Evolutionary conservation across 1,140 invertebrate genomes (phyloP), one percentile per base, ranked within the genome.

Genomic region (Mya arenaria): DNA sequence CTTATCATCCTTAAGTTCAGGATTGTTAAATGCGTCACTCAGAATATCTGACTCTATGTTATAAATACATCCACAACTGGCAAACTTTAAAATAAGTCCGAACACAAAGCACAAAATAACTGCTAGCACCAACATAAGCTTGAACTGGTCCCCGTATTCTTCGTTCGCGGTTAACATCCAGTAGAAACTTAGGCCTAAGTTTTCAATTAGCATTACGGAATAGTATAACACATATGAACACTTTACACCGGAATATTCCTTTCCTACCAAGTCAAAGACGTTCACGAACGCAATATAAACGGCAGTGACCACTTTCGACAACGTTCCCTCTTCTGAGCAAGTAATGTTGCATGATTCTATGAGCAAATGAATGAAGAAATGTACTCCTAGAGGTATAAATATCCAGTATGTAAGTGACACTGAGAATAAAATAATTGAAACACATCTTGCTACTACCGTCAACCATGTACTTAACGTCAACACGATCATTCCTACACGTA

Each of bases 141-240:
- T 71, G 52, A 58, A 71, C 58, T 55, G 25, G 17, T 81, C 66
- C 19, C 60, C 58, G 19, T 52, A 34, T 4, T 23, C 10, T 4
- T 52, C 8, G 48, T 52, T 23, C 23, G 78, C 30, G 8, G 66
- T 81, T 63, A 81, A 48, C 78, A 81, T 72, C 78, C 78, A 81
- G n/a, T 71, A 71, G 17, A 55, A 71, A 63, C 78, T 71, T n/a
- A 81, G 48, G 41, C 62, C 78, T 4, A 81, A n/a, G 72, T 81
- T 81, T 63, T 81, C 66, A n/a, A 81, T 48, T 30, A 81, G 63
- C 55, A 81, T 65, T 4, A 65, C 25, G 25, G 66, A 69, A 28
- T 81, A 81, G 19, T 56, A 81, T 5, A 81, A 63, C 28, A 81
- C 78, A 36, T 81, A 81, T 13, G 66, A 71, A 63, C 78, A 81